phyloP scores from a whole-genome alignment of 2,113 vertebrate species.

The Phycodurus eques region DNA sequence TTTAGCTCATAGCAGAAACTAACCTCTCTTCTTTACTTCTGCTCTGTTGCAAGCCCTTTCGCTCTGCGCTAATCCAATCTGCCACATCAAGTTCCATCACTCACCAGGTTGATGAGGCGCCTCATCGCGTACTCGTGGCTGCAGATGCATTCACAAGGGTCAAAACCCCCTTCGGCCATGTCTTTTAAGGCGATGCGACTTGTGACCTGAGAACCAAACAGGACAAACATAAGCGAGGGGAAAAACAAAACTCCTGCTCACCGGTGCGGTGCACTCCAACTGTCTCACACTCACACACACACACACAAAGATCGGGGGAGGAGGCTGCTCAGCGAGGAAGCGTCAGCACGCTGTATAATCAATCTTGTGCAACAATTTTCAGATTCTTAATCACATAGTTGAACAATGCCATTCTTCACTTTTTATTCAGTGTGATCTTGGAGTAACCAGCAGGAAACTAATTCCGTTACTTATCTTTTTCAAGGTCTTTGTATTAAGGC shows the following conservation, averaged over 20 bases:
- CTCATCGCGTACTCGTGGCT: slow-evolving; percentile 94
- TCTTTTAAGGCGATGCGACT: slow-evolving; percentile 43
- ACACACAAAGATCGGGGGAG: slow-evolving; percentile 32
- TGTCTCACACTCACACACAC: neutral
- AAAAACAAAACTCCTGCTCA: slow-evolving; percentile 27
- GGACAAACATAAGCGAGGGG: slow-evolving; percentile 12
- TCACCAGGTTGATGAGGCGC: slow-evolving; percentile 95
- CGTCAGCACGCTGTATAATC: slow-evolving; percentile 4
- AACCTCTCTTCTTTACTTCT: neutral
- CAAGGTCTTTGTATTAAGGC: neutral
- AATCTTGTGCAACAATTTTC: neutral
- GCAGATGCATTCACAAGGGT: slow-evolving; percentile 97
- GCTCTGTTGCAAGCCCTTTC: neutral
- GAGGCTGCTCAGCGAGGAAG: slow-evolving; percentile 25
- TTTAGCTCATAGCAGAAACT: neutral
- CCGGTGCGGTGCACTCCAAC: slow-evolving; percentile 28
- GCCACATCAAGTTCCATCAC: slow-evolving; percentile 26
- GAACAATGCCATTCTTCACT: neutral
- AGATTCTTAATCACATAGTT: neutral
- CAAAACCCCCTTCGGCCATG: slow-evolving; percentile 96
- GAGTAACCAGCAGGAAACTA: neutral
- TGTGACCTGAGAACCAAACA: slow-evolving; percentile 35
- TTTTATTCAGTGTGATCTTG: neutral
- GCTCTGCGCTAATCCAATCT: neutral
- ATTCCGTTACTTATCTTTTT: neutral